Evolutionary conservation across 2,113 vertebrate genomes (phyloP).

Genomic region (Dasypus novemcinctus): DNA sequence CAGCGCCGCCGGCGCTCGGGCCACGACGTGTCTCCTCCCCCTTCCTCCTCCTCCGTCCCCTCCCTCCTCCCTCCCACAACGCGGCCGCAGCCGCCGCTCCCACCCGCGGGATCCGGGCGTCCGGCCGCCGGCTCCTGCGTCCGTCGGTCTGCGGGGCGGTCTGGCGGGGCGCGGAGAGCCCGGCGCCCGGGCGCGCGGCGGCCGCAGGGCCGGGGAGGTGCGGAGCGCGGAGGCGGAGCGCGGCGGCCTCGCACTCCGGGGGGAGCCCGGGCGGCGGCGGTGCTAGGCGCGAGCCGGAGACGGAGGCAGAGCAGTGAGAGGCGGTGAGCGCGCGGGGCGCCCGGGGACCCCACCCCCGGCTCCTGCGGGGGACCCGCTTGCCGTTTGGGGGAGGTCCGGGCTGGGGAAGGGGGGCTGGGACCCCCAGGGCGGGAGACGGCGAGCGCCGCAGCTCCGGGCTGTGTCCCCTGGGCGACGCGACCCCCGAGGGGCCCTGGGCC

Average conservation of each 20-base stretch:
- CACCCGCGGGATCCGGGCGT: slow-evolving; percentile 69
- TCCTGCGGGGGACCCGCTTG: background rate
- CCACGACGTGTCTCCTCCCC: slow-evolving; percentile 68
- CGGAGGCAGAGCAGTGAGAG: background rate
- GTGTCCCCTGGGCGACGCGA: background rate
- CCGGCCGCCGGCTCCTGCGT: slow-evolving; percentile 32
- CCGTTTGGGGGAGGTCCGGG: background rate
- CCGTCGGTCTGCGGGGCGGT: slow-evolving; percentile 9
- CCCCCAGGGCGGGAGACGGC: background rate
- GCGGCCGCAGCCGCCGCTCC: slow-evolving; percentile 50
- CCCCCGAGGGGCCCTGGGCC: slow-evolving; percentile 54
- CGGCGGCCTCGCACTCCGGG: slow-evolving; percentile 24
- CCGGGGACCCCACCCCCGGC: slow-evolving; percentile 51
- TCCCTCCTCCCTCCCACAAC: slow-evolving; percentile 7
- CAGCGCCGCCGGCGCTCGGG: background rate
- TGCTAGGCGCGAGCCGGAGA: background rate
- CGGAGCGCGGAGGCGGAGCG: slow-evolving; percentile 23
- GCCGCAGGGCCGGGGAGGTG: background rate
- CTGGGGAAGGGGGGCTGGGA: background rate
- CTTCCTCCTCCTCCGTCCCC: slow-evolving; percentile 69
- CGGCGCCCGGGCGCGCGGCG: background rate
- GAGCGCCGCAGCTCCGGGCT: background rate
- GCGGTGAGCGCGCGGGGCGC: slow-evolving; percentile 57
- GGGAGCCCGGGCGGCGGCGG: slow-evolving; percentile 28
- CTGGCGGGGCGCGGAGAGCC: background rate